Evolutionary conservation across 2,797 vertebrate species (phyloP).

Genomic region (Cossypha niveicapilla): DNA sequence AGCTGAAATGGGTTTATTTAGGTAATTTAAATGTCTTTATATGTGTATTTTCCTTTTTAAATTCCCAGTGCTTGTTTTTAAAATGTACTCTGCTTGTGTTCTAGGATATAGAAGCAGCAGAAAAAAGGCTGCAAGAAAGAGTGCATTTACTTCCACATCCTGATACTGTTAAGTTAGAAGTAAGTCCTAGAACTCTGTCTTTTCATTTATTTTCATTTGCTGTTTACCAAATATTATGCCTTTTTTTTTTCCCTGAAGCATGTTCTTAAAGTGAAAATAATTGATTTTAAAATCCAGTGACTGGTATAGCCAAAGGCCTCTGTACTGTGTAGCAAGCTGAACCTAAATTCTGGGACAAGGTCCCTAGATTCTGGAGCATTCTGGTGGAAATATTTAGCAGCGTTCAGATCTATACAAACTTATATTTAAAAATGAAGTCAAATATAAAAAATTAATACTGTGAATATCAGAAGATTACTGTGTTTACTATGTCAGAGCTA

Average conservation of each 20-base stretch:
- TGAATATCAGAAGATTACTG: background rate
- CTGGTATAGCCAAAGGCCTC: conserved; percentile 61
- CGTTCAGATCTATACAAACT: background rate
- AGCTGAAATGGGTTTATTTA: background rate
- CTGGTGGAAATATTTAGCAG: conserved; percentile 30
- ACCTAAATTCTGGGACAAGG: conserved; percentile 51
- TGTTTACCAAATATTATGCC: conserved; percentile 43
- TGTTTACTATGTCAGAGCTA: background rate
- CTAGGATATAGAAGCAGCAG: conserved; percentile 81
- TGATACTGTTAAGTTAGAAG: conserved; percentile 79
- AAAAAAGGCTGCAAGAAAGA: conserved; percentile 72
- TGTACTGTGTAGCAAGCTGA: conserved; percentile 40
- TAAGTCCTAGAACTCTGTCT: conserved; percentile 62
- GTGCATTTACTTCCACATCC: conserved; percentile 56
- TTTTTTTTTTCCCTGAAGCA: background rate
- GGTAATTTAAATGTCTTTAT: background rate
- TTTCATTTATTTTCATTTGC: conserved; percentile 28
- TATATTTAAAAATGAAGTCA: background rate
- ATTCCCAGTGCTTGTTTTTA: background rate
- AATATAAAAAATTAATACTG: background rate
- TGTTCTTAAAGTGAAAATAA: conserved; percentile 63
- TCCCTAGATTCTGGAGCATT: conserved; percentile 30
- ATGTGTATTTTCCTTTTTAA: background rate
- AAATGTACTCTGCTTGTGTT: conserved; percentile 46
- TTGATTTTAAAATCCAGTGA: conserved; percentile 66